Evolutionary conservation across 2,888 invertebrate species (phyloP).

Genomic region (Platynereis dumerilii): DNA sequence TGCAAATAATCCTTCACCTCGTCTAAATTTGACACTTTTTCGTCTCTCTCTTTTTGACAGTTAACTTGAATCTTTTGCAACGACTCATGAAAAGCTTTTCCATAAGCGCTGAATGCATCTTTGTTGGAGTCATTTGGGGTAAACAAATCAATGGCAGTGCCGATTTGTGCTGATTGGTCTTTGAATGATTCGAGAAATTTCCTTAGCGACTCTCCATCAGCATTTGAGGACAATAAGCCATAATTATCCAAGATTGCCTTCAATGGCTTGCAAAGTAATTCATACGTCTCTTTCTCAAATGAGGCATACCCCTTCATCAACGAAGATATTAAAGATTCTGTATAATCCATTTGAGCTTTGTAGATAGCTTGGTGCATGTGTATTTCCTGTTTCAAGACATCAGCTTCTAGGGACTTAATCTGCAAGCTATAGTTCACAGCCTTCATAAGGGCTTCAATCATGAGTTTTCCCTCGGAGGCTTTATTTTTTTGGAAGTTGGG

Average conservation of each 20-base stretch:
- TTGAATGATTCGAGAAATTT: conserved; percentile 3
- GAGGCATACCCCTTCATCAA: conserved; percentile 2
- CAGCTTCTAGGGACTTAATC: not conserved
- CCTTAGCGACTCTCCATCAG: not conserved
- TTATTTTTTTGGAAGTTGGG: conserved; percentile 1
- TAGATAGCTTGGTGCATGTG: conserved; percentile 1
- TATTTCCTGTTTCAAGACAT: not conserved
- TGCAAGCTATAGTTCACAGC: not conserved
- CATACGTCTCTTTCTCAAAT: not conserved
- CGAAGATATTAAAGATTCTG: not conserved
- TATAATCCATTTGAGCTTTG: not conserved
- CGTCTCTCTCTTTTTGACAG: conserved; percentile 1
- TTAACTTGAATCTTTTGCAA: not conserved
- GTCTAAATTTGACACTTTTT: not conserved
- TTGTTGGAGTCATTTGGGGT: not conserved
- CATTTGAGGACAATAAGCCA: not conserved
- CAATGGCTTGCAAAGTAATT: conserved; percentile 1
- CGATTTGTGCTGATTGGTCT: not conserved
- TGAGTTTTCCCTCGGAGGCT: not conserved
- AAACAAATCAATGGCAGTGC: not conserved
- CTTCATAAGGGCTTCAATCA: not conserved
- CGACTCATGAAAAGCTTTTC: not conserved
- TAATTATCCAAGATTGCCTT: not conserved
- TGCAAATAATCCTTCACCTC: not conserved
- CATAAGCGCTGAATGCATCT: not conserved